Evolutionary conservation across 2,113 vertebrate species (phyloP).

Genomic region (Coptodon rendalli): DNA sequence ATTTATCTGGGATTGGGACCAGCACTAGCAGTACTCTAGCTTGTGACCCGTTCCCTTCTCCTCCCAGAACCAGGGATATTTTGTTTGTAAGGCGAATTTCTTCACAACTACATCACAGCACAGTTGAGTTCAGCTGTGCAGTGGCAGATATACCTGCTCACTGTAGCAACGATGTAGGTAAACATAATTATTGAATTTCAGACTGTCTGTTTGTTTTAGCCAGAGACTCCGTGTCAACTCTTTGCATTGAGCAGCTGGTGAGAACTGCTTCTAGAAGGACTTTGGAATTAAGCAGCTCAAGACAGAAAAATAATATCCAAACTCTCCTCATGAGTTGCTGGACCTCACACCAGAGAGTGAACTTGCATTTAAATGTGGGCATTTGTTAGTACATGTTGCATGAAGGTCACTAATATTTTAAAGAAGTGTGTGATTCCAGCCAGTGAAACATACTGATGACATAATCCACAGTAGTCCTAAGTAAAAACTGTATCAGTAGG

Average conservation of each 20-base stretch:
- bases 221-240: neutral
- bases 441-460: neutral
- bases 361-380: neutral
- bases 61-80: neutral
- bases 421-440: neutral
- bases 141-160: neutral
- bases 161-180: rapidly evolving
- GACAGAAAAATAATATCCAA: neutral
- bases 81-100: rapidly evolving
- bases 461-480: neutral
- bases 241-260: neutral
- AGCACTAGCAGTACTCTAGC: neutral
- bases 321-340: neutral
- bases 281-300: neutral
- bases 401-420: neutral
- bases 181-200: neutral
- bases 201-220: neutral
- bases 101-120: neutral
- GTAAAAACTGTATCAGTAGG: neutral
- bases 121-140: neutral
- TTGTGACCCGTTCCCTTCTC: neutral
- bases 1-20: neutral
- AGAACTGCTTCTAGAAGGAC: neutral
- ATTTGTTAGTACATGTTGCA: neutral
- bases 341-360: neutral